phyloP scores from a whole-genome alignment of 2,113 vertebrate genomes.

The human (Homo sapiens) region DNA sequence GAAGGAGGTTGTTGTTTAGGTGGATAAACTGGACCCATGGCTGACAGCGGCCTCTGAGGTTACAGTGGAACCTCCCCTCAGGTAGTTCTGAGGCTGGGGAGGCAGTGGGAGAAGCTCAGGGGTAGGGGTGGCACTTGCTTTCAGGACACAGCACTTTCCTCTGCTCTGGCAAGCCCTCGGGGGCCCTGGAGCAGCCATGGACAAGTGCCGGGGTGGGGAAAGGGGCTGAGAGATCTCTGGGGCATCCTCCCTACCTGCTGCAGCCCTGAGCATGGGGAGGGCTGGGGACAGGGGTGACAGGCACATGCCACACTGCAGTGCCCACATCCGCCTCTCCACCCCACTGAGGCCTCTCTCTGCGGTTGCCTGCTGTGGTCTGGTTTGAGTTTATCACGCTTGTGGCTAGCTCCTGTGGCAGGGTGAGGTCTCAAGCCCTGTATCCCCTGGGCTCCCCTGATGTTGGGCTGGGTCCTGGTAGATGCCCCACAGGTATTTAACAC shows the following conservation, averaged over 20 bases:
- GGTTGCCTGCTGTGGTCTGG: background rate
- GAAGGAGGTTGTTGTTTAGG: background rate
- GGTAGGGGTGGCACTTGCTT: background rate
- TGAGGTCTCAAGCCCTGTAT: background rate
- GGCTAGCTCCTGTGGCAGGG: background rate
- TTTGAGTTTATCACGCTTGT: accelerated
- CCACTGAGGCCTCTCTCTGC: accelerated
- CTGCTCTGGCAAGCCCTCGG: background rate
- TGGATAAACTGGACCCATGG: background rate
- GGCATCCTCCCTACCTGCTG: background rate
- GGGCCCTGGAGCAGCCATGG: background rate
- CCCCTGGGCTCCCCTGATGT: background rate
- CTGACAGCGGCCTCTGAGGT: background rate
- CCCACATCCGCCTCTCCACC: background rate
- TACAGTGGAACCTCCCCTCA: too few relatives aligned
- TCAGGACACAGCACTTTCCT: background rate
- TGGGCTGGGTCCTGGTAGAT: background rate
- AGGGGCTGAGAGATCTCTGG: background rate
- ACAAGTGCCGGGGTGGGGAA: background rate
- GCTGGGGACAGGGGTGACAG: background rate
- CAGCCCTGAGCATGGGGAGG: background rate
- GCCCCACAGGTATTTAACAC: background rate
- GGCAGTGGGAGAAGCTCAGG: too few relatives aligned
- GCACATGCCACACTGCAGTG: background rate
- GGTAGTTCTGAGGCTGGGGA: background rate